Evolutionary conservation across 2,888 invertebrate species (phyloP), one percentile per base, ranked within the genome.

Genomic region (Archaeoteleia sp.): DNA sequence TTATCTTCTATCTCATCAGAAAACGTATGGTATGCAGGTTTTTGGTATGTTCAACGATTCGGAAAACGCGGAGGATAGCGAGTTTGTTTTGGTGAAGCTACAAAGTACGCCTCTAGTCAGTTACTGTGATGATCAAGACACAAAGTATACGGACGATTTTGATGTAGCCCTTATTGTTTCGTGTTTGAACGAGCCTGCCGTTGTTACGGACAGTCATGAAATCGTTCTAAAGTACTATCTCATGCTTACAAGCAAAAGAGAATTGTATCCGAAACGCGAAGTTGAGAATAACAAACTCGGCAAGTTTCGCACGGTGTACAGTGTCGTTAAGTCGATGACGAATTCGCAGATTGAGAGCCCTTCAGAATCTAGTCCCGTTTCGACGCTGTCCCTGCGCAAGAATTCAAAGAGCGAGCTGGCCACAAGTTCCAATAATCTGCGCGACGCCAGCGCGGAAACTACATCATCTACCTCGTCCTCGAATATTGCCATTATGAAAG

Each of bases 1-100:
- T 57, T 92, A 92, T 80, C 87, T 93, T 67, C 84, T 92, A 42
- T 88, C 88, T 14, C 90, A 92, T 78, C 90, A 92, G 61, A 88
- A 89, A 69, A 87, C 88, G 13, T 92, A 92, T 79, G 87, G 88
- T 27, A 91, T 93, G 89, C 89, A 89, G 61, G 90, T 91, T 0
- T 86, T 92, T 23, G 86, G 88, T 43, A 91, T 92, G 91, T 86
- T 85, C 3, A 81, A 66, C 12, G 85, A 85, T 45, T 77, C 82
- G 1, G 76, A 78, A n/a, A 83, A 83, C 42, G 87, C 86, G 65
- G 91, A 92, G 76, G 83, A 84, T 30, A 87, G 86, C 67, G 91
- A 92, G 76, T 91, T 88, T 81, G 90, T 91, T 8, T 82, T 92
- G 69, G 89, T 91, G 6, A 89, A 89, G 77, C 84, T 89, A 51